Percentiles rank a stretch among this genome's conserved stretches.
Evolutionary conservation across 30 jellyfish, hydroid and myxozoan genomes (phyloP).

Genomic region (Catostylus mosaicus): DNA sequence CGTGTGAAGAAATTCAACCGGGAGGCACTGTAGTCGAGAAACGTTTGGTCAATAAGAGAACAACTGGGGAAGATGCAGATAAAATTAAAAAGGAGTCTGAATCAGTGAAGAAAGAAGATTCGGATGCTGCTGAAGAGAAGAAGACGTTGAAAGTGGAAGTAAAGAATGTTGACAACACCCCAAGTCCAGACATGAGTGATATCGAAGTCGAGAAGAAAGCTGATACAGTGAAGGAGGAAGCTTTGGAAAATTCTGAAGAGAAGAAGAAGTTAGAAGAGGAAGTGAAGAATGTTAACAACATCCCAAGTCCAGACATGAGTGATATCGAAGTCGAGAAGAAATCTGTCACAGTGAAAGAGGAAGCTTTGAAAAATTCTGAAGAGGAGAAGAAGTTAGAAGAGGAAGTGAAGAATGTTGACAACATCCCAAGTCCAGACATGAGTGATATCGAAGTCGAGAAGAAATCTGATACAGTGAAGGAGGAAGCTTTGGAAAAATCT

Average conservation of each 20-base stretch:
- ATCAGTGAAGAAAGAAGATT: constrained; percentile 17
- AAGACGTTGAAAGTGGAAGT: background rate
- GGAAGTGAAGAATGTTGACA: background rate
- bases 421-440: background rate
- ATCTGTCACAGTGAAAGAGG: constrained; percentile 13
- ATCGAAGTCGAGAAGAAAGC: constrained; percentile 10
- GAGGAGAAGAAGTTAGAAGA: background rate
- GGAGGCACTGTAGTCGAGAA: background rate
- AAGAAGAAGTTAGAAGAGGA: background rate
- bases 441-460: constrained; percentile 3
- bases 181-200: background rate
- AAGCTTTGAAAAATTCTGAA: background rate
- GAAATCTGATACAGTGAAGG: constrained; percentile 8
- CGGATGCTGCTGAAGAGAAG: background rate
- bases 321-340: constrained; percentile 9
- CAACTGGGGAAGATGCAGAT: background rate
- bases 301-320: constrained; percentile 1
- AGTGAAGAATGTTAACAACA: background rate
- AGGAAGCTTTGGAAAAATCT: constrained; percentile 5
- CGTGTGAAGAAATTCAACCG: constrained; percentile 57
- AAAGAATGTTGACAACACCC: background rate
- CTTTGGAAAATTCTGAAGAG: background rate
- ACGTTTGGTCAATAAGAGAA: background rate
- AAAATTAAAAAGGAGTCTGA: constrained; percentile 9
- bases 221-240: constrained; percentile 20